phyloP scores from a whole-genome alignment of 2,888 invertebrate genomes.

The Xylota sylvarum region DNA sequence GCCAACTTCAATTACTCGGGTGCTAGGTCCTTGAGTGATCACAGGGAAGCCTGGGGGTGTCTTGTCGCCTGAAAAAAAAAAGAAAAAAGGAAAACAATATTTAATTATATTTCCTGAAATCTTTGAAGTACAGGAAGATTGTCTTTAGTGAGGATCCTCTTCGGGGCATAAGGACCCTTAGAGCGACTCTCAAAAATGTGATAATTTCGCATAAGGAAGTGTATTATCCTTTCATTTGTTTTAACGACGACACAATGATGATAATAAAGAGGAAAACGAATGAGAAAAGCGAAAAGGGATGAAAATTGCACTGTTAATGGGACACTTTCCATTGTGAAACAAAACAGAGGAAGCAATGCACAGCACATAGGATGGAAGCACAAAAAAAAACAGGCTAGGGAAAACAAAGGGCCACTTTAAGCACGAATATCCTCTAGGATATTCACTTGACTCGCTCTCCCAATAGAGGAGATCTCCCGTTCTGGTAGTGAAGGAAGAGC shows the following conservation, averaged over 20 bases:
- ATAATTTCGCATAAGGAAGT: slow-evolving; percentile 76
- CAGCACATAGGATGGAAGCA: slow-evolving; percentile 1
- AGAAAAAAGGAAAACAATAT: slow-evolving; percentile 25
- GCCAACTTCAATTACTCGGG: slow-evolving; percentile 98
- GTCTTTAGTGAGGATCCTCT: slow-evolving; percentile 12
- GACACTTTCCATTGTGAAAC: slow-evolving; percentile 64
- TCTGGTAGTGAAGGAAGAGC: slow-evolving; percentile 51
- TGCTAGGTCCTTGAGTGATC: slow-evolving; percentile 93
- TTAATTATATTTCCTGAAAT: slow-evolving; percentile 49
- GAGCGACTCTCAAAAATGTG: slow-evolving; percentile 51
- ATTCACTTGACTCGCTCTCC: slow-evolving; percentile 72
- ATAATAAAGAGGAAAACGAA: slow-evolving; percentile 49
- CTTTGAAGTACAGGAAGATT: slow-evolving; percentile 29
- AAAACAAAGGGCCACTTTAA: slow-evolving; percentile 72
- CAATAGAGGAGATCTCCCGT: slow-evolving; percentile 37
- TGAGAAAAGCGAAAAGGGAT: slow-evolving; percentile 27
- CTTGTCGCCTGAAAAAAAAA: slow-evolving; percentile 88
- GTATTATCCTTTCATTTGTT: slow-evolving; percentile 75
- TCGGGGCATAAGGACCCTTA: slow-evolving; percentile 12
- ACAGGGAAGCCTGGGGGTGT: slow-evolving; percentile 96
- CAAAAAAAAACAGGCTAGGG: slow-evolving; percentile 11
- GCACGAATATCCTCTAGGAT: slow-evolving; percentile 74
- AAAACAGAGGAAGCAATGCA: slow-evolving; percentile 16
- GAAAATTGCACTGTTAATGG: slow-evolving; percentile 70
- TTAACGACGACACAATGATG: slow-evolving; percentile 56